These are phyloP conservation scores for Drosophila rellima DNA, from an alignment of 2,888 invertebrate genomes.

Conservation along the genomic window DNA sequence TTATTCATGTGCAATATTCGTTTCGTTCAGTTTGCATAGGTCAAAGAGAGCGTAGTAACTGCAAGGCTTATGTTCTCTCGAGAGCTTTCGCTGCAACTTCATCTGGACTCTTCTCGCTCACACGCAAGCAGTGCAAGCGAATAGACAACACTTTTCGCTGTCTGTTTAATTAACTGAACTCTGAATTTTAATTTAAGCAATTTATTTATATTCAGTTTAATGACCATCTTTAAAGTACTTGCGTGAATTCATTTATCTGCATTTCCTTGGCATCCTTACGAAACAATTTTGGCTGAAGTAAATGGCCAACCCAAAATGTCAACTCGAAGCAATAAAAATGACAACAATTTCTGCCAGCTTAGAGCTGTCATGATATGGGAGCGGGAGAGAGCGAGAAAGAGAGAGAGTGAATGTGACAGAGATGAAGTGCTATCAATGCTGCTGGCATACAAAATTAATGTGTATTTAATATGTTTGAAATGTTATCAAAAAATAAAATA, in stretches of 20 bases:
- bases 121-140: background rate
- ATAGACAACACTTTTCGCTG: background rate
- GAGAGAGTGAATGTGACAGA: slow-evolving; percentile 1
- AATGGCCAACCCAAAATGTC: slow-evolving; percentile 24
- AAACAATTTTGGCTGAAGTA: slow-evolving; percentile 12
- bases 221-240: slow-evolving; percentile 18
- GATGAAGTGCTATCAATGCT: slow-evolving; percentile 13
- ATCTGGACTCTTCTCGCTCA: background rate
- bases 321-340: slow-evolving; percentile 44
- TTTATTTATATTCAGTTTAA: slow-evolving; percentile 21
- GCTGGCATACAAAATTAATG: slow-evolving; percentile 66
- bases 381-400: background rate
- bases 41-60: slow-evolving; percentile 5
- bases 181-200: slow-evolving; percentile 11
- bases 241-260: slow-evolving; percentile 20
- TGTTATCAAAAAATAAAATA: slow-evolving; percentile 46
- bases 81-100: background rate
- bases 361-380: slow-evolving; percentile 21
- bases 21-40: slow-evolving; percentile 1
- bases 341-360: slow-evolving; percentile 37
- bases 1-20: background rate
- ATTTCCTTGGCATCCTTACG: slow-evolving; percentile 19
- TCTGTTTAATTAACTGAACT: slow-evolving; percentile 7
- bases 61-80: background rate
- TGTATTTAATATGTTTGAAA: slow-evolving; percentile 73